Base-by-base conservation (phyloP, 1,140 invertebrate genomes). In the Drosophila albomicans region DNA sequence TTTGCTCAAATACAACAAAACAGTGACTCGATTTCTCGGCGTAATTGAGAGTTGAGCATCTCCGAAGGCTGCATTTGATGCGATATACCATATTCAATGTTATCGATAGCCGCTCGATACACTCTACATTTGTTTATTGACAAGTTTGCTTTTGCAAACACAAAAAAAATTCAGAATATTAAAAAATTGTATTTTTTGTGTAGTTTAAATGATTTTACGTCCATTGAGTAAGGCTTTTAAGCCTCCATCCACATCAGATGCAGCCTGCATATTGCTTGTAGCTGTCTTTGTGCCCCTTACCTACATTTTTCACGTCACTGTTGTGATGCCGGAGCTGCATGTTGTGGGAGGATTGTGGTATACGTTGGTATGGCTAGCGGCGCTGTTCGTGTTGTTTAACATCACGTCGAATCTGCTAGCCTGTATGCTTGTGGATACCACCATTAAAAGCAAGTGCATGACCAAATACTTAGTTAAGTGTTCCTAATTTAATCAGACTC, bases 381-480 rank as follows among this genome's bases (percentile, higher is more conserved):
- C 95, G 41, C 94, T 94, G 43, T 97, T 96, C 88, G 90, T 97
- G 1, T 91, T 97, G 72, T 90, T 95, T 32, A 97, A 97, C 81
- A 94, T 97, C 8, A 94, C 96, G 6, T 95, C 95, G 8, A 97
- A 97, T 82, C 95, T 96, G 82, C 93, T 96, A 6, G 95, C 94
- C 77, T 94, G 96, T n/a, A 94, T 97, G 71, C 91, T 96, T 32
- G 95, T 95, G 59, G 95, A 97, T 75, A 96, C 96, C 16, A 96
- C 95, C 71, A 95, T 95, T n/a, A 94, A 93, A 63, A 93, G 94
- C 56, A 77, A 92, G 73, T 56, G 6, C 35, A 38, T 38, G 8
- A 38, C 6, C 35, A 91, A n/a, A 5, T 6, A 41, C 0, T 11
- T 2, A 7, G 38, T 13, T 5, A 7, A 45, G 30, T 30, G 0